Conservation (phyloP, 1,140 invertebrate species). For the Calycopis cecrops region DNA sequence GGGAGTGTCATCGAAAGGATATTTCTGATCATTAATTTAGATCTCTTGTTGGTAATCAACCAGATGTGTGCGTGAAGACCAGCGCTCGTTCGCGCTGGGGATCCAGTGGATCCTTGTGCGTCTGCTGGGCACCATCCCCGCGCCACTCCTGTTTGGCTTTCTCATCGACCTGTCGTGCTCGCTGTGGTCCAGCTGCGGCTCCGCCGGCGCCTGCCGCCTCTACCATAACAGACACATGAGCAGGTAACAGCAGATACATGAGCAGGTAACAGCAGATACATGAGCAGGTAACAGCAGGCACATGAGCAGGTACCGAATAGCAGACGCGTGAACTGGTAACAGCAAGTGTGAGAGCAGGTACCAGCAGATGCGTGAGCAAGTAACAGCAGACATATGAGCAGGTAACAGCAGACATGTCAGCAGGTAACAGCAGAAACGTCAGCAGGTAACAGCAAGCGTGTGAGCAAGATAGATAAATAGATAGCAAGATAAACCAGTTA, state of each 20-base stretch:
- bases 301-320: conserved; percentile 77
- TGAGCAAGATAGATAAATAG: too few relatives aligned
- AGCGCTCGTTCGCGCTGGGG: conserved; percentile 89
- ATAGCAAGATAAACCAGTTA: too few relatives aligned
- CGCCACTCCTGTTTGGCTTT: conserved; percentile 89
- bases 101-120: conserved; percentile 92
- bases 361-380: conserved; percentile 81
- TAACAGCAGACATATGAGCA: conserved; percentile 33
- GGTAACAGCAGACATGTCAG: conserved; percentile 85
- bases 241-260: conserved; percentile 65
- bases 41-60: background rate
- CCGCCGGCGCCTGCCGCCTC: conserved; percentile 79
- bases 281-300: conserved; percentile 77
- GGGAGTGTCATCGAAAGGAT: too few relatives aligned
- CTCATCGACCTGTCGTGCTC: conserved; percentile 90
- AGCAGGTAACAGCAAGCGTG: too few relatives aligned
- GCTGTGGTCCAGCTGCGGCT: conserved; percentile 83
- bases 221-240: conserved; percentile 84
- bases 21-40: too few relatives aligned
- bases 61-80: conserved; percentile 88
- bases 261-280: conserved; percentile 81
- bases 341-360: too few relatives aligned
- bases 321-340: too few relatives aligned
- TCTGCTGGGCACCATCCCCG: conserved; percentile 88
- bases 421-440: conserved; percentile 64